Conservation (phyloP, 2,888 invertebrate genomes). For the Agrilus biguttatus region DNA sequence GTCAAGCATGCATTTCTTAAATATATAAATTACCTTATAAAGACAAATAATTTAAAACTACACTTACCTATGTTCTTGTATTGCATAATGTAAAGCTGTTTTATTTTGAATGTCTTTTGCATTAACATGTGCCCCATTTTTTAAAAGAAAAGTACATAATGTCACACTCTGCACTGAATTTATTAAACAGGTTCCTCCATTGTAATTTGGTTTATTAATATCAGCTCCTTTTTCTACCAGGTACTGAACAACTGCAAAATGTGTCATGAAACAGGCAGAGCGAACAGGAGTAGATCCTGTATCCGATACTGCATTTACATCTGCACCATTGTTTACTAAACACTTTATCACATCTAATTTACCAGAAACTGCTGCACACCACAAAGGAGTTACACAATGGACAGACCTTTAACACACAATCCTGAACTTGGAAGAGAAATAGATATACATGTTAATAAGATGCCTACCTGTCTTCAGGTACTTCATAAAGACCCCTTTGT, state of each 20-base stretch:
- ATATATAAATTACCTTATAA: neutral
- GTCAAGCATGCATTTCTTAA: too few relatives aligned
- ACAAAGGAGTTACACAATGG: slow-evolving; percentile 77
- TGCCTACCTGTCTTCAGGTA: slow-evolving; percentile 55
- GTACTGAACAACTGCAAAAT: slow-evolving; percentile 63
- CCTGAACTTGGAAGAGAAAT: neutral
- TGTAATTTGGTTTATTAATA: slow-evolving; percentile 70
- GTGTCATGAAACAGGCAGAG: slow-evolving; percentile 87
- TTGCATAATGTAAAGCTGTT: slow-evolving; percentile 88
- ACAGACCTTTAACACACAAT: slow-evolving; percentile 34
- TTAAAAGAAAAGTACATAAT: slow-evolving; percentile 65
- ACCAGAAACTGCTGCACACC: slow-evolving; percentile 85
- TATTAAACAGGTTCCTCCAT: slow-evolving; percentile 86
- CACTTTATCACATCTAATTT: slow-evolving; percentile 62
- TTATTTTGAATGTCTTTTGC: slow-evolving; percentile 80
- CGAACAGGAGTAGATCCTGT: slow-evolving; percentile 80
- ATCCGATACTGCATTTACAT: slow-evolving; percentile 77
- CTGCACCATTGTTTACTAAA: slow-evolving; percentile 65
- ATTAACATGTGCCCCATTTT: slow-evolving; percentile 71
- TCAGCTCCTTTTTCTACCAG: slow-evolving; percentile 70
- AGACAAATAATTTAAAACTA: neutral
- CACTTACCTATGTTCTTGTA: slow-evolving; percentile 54
- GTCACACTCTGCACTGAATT: slow-evolving; percentile 80
- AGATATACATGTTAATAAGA: neutral
- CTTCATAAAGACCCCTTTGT: slow-evolving; percentile 73